Base-by-base conservation (phyloP, 2,113 vertebrate genomes). In the Pteruthius melanotis region DNA sequence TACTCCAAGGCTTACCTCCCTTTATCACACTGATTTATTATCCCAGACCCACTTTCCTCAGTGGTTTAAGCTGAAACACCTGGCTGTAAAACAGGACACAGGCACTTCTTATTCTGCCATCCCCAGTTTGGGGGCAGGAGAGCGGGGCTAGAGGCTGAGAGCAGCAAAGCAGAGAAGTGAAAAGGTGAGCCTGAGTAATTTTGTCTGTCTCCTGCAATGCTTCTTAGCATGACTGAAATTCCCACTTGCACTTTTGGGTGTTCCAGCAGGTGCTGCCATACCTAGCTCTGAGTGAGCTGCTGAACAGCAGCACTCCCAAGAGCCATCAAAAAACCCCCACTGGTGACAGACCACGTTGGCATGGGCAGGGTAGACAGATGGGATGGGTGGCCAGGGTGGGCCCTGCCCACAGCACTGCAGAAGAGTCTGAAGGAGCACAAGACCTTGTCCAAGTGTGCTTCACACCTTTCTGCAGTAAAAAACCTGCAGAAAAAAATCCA, bases 161-260 rank as follows among this genome's bases (percentile, higher is more conserved):
- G 56, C 12, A 71, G 6, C 33, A 52, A 33, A 83, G 45, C 45
- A 87, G 60, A 69, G 27, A 10, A 20, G 5, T 56, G 49, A 56
- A 52, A 3, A 56, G 23, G 10, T 23, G 27, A 72, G 4, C 20
- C 20, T 11, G 6, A 40, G 24, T 26, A 13, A 33, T 53, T 89
- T 77, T 52, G 12, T 47, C 12, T 30, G 4, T n/a, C 8, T 89
- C 19, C 54, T 78, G 24, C 22, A 78, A 40, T 14, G 11, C 10
- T 54, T 72, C 45, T 78, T 53, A 70, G 39, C 17, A 3, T n/a
- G 39, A n/a, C 44, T 54, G 47, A 44, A 68, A 71, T 66, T 66
- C 50, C 31, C 24, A 52, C 26, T 39, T 0, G 0, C 10, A 3
- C 8, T 37, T 20, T 8, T 12, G 1, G 39, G 33, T 0, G 0